Percentiles rank a stretch among this genome's conserved stretches.
Evolutionary conservation across 2,888 invertebrate species (phyloP).

Genomic region (Operophtera brumata): DNA sequence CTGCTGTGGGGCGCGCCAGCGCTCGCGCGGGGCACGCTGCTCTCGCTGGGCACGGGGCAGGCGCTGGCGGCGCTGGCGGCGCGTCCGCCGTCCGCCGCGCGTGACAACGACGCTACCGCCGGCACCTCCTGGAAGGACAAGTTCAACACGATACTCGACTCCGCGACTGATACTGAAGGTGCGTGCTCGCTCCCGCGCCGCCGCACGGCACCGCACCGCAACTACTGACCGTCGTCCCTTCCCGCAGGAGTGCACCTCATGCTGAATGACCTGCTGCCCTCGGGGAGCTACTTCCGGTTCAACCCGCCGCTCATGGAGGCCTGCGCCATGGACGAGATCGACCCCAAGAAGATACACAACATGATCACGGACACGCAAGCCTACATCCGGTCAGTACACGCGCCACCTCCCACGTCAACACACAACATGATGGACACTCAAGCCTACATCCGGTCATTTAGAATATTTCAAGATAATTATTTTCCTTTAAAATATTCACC

Average conservation of each 20-base stretch:
- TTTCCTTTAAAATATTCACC: too few species aligned
- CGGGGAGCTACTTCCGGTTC: conserved; percentile 89
- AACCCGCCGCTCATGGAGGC: conserved; percentile 93
- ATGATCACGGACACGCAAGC: conserved; percentile 88
- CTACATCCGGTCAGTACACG: conserved; percentile 70
- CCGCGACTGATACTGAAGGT: conserved; percentile 94
- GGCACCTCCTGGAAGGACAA: conserved; percentile 86
- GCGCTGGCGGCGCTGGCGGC: conserved; percentile 48
- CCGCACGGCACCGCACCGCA: too few species aligned
- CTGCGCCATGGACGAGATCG: conserved; percentile 89
- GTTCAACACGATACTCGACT: conserved; percentile 89
- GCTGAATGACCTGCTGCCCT: conserved; percentile 87
- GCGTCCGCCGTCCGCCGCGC: conserved; percentile 13
- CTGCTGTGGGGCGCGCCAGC: conserved; percentile 88
- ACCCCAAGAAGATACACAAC: conserved; percentile 85
- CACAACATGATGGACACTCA: too few species aligned
- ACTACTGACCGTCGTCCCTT: too few species aligned
- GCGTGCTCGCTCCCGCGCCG: background rate
- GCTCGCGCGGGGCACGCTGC: conserved; percentile 84
- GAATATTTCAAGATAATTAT: too few species aligned
- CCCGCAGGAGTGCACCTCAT: conserved; percentile 87
- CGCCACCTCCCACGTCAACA: too few species aligned
- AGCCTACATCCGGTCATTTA: too few species aligned
- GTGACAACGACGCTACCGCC: conserved; percentile 15
- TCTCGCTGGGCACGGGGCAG: conserved; percentile 91